These are phyloP conservation scores for Nasonia longicornis DNA, from an alignment of 1,140 invertebrate genomes.

Conservation along the genomic window DNA sequence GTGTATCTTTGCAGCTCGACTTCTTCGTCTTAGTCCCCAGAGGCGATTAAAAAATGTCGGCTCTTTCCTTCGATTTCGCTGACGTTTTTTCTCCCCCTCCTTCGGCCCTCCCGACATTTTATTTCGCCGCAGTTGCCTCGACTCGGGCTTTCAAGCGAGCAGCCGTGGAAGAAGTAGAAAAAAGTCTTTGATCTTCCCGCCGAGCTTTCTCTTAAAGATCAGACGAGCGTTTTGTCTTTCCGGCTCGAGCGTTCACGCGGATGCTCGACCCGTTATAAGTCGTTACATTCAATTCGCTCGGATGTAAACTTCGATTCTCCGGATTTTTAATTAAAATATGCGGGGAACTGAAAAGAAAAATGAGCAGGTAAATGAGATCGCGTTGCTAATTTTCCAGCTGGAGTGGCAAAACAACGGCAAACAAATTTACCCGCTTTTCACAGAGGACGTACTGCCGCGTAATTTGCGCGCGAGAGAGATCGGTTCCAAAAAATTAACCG, in stretches of 20 bases:
- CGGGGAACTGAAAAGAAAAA: not conserved
- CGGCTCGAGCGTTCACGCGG: not conserved
- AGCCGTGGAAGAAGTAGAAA: not conserved
- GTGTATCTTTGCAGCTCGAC: not conserved
- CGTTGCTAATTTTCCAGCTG: too few species aligned
- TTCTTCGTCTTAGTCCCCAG: not conserved
- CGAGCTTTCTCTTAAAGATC: not conserved
- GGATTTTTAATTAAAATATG: too few species aligned
- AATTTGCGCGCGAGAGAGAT: constrained; percentile 23
- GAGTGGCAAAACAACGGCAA: too few species aligned
- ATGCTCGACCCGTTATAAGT: not conserved
- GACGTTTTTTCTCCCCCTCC: not conserved
- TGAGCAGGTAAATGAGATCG: not conserved
- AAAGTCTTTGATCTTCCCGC: constrained; percentile 5
- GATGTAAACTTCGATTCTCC: not conserved
- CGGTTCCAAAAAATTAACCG: constrained; percentile 28
- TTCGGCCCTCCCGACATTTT: not conserved
- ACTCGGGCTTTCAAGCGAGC: constrained; percentile 3
- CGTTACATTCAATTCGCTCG: not conserved
- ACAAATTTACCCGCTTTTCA: constrained; percentile 2
- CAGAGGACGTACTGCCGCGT: not conserved
- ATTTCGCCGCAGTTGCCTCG: not conserved
- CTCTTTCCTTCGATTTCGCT: constrained; percentile 15
- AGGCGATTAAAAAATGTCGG: constrained; percentile 22
- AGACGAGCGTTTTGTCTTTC: constrained; percentile 4